Evolutionary conservation across 2,888 invertebrate genomes (phyloP).

Genomic region (Pyrrhia umbra): DNA sequence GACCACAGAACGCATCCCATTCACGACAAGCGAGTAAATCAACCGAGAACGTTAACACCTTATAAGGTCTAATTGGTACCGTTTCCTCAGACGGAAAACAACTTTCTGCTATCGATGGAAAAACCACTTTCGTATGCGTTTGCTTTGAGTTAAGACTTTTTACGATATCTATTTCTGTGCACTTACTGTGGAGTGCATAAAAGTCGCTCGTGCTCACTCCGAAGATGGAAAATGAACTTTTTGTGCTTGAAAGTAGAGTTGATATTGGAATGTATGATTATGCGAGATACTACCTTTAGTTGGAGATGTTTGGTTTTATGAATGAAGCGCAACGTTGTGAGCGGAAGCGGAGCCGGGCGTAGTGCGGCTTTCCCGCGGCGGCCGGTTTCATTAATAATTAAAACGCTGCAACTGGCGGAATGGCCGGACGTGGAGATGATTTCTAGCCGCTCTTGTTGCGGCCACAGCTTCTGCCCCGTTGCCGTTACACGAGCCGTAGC

Average conservation of each 20-base stretch:
- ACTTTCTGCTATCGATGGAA: constrained; percentile 84
- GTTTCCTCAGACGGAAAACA: constrained; percentile 85
- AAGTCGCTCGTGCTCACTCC: constrained; percentile 60
- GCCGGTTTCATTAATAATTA: constrained; percentile 90
- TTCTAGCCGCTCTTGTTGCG: constrained; percentile 83
- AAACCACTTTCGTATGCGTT: constrained; percentile 87
- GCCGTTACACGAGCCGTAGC: constrained; percentile 58
- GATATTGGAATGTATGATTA: constrained; percentile 63
- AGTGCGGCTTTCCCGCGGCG: constrained; percentile 89
- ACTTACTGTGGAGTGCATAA: constrained; percentile 63
- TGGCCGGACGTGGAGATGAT: constrained; percentile 89
- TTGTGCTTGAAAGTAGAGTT: constrained; percentile 66
- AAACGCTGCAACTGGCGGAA: constrained; percentile 87
- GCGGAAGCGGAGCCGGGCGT: constrained; percentile 88
- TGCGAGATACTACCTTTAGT: constrained; percentile 68
- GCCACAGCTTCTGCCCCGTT: constrained; percentile 74
- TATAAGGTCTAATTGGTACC: constrained; percentile 78
- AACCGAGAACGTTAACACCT: constrained; percentile 80
- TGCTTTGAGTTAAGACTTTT: constrained; percentile 85
- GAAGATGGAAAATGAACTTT: constrained; percentile 66
- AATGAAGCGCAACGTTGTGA: constrained; percentile 89
- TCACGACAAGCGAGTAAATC: constrained; percentile 88
- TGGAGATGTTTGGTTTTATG: constrained; percentile 80
- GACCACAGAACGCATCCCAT: constrained; percentile 87
- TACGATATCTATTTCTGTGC: constrained; percentile 85